A percentile compares a stretch with the other conserved stretches of the same genome.
phyloP scores from a whole-genome alignment of 2,797 vertebrate genomes.

The Centroberyx gerrardi region DNA sequence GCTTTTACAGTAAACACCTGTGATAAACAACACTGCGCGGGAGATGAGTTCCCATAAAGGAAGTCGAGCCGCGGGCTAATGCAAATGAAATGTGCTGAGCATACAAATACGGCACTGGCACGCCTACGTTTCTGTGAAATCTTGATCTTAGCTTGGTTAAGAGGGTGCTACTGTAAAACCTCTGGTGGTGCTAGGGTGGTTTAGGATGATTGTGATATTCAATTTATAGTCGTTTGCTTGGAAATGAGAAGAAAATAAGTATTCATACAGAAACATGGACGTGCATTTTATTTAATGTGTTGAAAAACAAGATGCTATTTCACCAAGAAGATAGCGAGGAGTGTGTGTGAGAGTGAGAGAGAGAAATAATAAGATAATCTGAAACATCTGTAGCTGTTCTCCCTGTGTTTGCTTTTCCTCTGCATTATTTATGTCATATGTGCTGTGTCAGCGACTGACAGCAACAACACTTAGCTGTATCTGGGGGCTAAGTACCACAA shows the following conservation, averaged over 20 bases:
- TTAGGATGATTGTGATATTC: slow-evolving; percentile 16
- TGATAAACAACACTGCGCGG: slow-evolving; percentile 68
- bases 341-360: slow-evolving; percentile 5
- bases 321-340: neutral
- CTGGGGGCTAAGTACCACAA: slow-evolving; percentile 78
- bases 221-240: slow-evolving; percentile 11
- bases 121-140: slow-evolving; percentile 5
- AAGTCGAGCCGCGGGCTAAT: slow-evolving; percentile 43
- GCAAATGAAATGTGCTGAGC: slow-evolving; percentile 62
- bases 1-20: slow-evolving; percentile 78
- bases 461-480: slow-evolving; percentile 75
- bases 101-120: slow-evolving; percentile 28
- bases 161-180: neutral
- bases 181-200: neutral
- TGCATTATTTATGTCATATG: slow-evolving; percentile 82
- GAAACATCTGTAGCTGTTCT: slow-evolving; percentile 56
- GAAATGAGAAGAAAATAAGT: slow-evolving; percentile 39
- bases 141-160: neutral
- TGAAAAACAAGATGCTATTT: neutral
- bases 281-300: neutral
- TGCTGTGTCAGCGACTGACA: slow-evolving; percentile 83
- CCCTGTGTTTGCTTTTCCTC: slow-evolving; percentile 64
- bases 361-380: slow-evolving; percentile 38
- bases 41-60: slow-evolving; percentile 67
- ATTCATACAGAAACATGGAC: neutral